Evolutionary conservation across 2,797 vertebrate species (phyloP).

Genomic region (Calcarius lapponicus): DNA sequence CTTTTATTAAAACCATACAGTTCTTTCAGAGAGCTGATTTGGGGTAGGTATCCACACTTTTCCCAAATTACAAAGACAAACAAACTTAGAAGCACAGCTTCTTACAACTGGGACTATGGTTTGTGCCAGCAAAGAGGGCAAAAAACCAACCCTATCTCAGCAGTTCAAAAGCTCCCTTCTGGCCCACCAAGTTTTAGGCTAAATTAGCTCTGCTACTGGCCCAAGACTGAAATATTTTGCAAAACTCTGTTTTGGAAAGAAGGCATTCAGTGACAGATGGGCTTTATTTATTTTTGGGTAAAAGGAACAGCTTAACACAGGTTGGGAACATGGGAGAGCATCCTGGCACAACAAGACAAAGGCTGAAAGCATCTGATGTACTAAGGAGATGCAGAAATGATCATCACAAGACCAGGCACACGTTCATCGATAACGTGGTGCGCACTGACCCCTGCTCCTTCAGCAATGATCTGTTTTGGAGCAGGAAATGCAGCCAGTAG

Average conservation of each 20-base stretch:
- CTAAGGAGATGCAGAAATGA: background rate
- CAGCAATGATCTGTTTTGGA: background rate
- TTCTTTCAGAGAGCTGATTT: background rate
- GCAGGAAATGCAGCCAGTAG: background rate
- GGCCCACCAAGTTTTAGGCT: background rate
- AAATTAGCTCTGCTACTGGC: background rate
- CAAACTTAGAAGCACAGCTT: background rate
- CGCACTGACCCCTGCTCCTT: background rate
- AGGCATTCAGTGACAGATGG: constrained; percentile 38
- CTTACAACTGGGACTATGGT: background rate
- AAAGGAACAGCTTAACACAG: constrained; percentile 27
- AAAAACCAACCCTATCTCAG: background rate
- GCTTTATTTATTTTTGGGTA: constrained; percentile 36
- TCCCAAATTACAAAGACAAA: background rate
- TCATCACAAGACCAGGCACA: background rate
- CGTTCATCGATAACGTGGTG: background rate
- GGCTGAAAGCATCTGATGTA: background rate
- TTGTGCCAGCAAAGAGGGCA: background rate
- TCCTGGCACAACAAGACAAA: constrained; percentile 20
- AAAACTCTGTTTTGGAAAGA: constrained; percentile 1
- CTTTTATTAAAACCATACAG: fast-evolving
- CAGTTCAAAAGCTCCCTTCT: background rate
- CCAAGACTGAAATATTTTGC: background rate
- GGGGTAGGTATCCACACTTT: background rate
- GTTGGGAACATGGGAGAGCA: constrained; percentile 9